Evolutionary conservation across 2,797 vertebrate species (phyloP), one percentile per base, ranked within the genome.

Genomic region (Sternarchorhynchus goeldii): DNA sequence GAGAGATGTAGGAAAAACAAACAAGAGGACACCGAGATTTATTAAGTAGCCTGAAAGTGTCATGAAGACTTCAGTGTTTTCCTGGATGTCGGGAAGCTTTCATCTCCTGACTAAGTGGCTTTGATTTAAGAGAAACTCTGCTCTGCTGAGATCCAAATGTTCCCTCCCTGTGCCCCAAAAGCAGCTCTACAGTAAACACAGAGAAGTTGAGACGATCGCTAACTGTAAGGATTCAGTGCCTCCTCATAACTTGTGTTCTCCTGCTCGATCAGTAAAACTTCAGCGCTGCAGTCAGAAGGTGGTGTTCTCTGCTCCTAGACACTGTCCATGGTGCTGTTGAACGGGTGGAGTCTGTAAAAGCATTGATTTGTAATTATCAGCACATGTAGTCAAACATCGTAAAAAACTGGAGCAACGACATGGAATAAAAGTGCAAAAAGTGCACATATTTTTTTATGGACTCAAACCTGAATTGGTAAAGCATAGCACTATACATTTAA

Each of bases 311-410:
- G 62, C 41, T 69, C 36, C 45, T 58, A 72, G 73, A 81, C 79
- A 55, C 79, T 81, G 79, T 81, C 79, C 79, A 81, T 81, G 79
- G 79, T 81, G 73, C 79, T 81, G 69, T 58, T 71, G 45, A 75
- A 56, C 31, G 20, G 34, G 32, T 70, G 17, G 17, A 45, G 56
- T 74, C 34, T 55, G 29, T 10, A 31, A 55, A 55, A 20, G 50
- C 45, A 32, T 29, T 55, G 21, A 68, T 68, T 68, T 29, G 25
- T 55, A 69, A 32, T 32, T 10, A 32, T 53, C 25, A 3, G 41
- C 17, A 45, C n/a, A 32, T 8, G 31, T 32, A 55, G 17, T 55
- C 50, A 3, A 50, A 17, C 21, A 16, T 10, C 16, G 18, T 53
- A 68, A 68, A 50, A 25, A 39, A 36, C 64, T 41, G 41, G 36